These are phyloP conservation scores for Samia ricini DNA, from an alignment of 1,140 invertebrate species.

Conservation along the genomic window DNA sequence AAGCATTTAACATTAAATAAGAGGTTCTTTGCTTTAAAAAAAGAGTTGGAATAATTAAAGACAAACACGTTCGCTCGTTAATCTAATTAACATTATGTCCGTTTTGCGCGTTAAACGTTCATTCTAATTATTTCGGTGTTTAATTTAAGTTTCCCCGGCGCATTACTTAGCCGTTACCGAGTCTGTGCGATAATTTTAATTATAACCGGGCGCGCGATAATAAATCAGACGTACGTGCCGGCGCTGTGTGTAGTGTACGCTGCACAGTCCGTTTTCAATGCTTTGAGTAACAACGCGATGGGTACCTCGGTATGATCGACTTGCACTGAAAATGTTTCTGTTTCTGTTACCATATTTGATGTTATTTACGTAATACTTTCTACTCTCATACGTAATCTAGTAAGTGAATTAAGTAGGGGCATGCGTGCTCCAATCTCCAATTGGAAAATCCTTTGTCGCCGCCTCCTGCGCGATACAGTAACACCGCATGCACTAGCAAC, in stretches of 20 bases:
- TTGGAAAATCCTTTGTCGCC: no score
- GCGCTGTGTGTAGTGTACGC: background rate
- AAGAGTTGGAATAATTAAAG: no score
- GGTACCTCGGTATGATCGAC: background rate
- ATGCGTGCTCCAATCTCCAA: no score
- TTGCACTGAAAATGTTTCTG: no score
- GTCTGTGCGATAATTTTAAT: slow-evolving; percentile 21
- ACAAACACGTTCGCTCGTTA: background rate
- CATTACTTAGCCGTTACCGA: slow-evolving; percentile 3
- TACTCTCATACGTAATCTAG: no score
- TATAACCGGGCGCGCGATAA: slow-evolving; percentile 10
- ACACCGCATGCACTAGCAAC: no score
- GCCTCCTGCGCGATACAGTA: no score
- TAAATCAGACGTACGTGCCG: slow-evolving; percentile 18
- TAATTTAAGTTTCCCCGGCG: slow-evolving; percentile 18
- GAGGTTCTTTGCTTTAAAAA: no score
- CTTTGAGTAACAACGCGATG: background rate
- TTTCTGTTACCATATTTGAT: no score
- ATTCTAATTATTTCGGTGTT: slow-evolving; percentile 10
- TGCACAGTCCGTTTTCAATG: background rate
- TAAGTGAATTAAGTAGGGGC: no score
- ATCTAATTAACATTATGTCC: background rate
- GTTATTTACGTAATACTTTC: background rate
- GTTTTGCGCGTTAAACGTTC: background rate
- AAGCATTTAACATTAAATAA: no score